Conservation (phyloP, 2,113 vertebrate genomes). For the Peromyscus leucopus region DNA sequence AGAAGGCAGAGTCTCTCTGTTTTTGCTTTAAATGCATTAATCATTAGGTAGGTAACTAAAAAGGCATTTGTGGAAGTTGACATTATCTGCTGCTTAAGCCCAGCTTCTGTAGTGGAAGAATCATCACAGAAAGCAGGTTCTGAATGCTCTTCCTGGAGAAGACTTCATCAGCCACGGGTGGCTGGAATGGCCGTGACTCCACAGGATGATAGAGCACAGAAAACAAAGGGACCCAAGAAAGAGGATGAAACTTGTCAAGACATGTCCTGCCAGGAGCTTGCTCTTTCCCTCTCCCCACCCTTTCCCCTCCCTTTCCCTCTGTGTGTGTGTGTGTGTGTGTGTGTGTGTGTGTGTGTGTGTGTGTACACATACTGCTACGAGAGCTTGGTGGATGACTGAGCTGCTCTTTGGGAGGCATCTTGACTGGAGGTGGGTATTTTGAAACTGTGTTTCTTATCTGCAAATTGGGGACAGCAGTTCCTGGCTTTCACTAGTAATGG, state of each 20-base stretch:
- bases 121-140: not conserved
- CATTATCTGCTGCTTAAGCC: conserved; percentile 19
- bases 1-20: conserved; percentile 1
- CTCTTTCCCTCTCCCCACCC: not conserved
- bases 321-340: not conserved
- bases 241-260: conserved; percentile 18
- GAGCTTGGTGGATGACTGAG: conserved; percentile 8
- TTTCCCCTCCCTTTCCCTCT: not conserved
- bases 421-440: conserved; percentile 13
- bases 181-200: conserved; percentile 18
- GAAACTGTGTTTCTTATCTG: conserved; percentile 24
- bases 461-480: conserved; percentile 24
- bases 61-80: conserved; percentile 33
- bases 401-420: conserved; percentile 12
- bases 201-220: conserved; percentile 53
- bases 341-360: conserved; percentile 2
- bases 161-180: not conserved
- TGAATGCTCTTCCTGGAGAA: conserved; percentile 36
- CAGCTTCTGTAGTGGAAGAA: conserved; percentile 8
- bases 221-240: conserved; percentile 55
- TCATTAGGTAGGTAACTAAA: not conserved
- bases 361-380: not conserved
- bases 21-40: conserved; percentile 53
- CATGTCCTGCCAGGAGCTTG: not conserved
- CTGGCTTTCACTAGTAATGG: not conserved